Conservation (phyloP, 2,113 vertebrate species). For the Lynx canadensis region DNA sequence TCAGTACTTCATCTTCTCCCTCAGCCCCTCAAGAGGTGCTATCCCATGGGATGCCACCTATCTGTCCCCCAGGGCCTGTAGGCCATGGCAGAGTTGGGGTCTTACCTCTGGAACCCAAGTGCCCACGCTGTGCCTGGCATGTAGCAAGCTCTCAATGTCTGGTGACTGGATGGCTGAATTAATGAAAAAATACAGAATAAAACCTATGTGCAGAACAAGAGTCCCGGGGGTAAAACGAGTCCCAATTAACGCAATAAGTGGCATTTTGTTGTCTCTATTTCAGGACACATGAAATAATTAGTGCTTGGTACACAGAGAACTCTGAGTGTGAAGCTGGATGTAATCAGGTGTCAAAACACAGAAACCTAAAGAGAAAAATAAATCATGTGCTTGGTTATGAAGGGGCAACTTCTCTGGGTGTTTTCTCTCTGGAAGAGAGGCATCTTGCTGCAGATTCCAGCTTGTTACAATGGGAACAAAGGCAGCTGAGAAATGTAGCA, state of each 20-base stretch:
- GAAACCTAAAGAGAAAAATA: background rate
- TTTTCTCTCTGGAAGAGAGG: background rate
- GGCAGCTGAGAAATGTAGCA: background rate
- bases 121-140: fast-evolving
- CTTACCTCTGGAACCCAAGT: background rate
- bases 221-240: background rate
- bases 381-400: background rate
- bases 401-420: background rate
- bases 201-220: background rate
- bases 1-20: background rate
- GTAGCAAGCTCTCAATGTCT: background rate
- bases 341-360: constrained; percentile 53
- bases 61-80: background rate
- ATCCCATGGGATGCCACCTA: background rate
- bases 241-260: background rate
- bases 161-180: background rate
- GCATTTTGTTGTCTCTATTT: constrained; percentile 23
- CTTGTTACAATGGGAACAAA: background rate
- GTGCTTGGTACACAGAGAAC: constrained; percentile 12
- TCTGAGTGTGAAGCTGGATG: background rate
- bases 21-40: fast-evolving
- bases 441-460: background rate
- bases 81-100: background rate
- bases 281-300: constrained; percentile 21
- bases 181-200: background rate